phyloP scores from a whole-genome alignment of 2,888 invertebrate species.

The Smittia sp. region DNA sequence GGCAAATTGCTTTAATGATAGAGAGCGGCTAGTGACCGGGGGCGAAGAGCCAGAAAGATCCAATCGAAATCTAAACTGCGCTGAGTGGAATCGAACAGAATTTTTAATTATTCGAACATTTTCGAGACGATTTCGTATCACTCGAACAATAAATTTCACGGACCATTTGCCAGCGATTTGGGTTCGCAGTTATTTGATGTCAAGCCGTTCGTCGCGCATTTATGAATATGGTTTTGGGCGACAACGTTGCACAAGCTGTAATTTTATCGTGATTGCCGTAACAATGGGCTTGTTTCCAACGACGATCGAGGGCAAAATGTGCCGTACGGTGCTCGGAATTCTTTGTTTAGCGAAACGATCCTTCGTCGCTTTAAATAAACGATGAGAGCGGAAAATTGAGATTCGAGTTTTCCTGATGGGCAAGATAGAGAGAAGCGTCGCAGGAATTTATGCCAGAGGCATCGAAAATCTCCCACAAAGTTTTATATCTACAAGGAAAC shows the following conservation, averaged over 20 bases:
- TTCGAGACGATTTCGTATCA: background rate
- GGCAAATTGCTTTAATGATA: conserved; percentile 9
- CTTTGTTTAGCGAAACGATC: too few relatives aligned
- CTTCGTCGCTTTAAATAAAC: too few relatives aligned
- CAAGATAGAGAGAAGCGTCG: too few relatives aligned
- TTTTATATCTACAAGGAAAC: too few relatives aligned
- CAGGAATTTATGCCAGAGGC: too few relatives aligned
- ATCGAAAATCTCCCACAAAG: too few relatives aligned
- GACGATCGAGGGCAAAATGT: background rate
- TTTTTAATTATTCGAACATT: conserved; percentile 4
- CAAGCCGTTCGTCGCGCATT: background rate
- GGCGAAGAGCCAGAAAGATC: background rate
- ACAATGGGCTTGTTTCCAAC: background rate
- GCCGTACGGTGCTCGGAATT: background rate
- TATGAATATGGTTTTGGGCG: conserved; percentile 29
- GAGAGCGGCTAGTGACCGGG: background rate
- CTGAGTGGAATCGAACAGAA: background rate
- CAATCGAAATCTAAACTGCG: background rate
- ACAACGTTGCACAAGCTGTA: conserved; percentile 13
- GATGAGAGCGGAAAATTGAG: too few relatives aligned
- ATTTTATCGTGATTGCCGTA: conserved; percentile 27
- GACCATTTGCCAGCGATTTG: too few relatives aligned
- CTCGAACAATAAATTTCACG: background rate
- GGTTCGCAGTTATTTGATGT: background rate
- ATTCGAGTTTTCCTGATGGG: too few relatives aligned